Base-by-base conservation (phyloP, 1,140 invertebrate genomes). In the Oncopeltus fasciatus region DNA sequence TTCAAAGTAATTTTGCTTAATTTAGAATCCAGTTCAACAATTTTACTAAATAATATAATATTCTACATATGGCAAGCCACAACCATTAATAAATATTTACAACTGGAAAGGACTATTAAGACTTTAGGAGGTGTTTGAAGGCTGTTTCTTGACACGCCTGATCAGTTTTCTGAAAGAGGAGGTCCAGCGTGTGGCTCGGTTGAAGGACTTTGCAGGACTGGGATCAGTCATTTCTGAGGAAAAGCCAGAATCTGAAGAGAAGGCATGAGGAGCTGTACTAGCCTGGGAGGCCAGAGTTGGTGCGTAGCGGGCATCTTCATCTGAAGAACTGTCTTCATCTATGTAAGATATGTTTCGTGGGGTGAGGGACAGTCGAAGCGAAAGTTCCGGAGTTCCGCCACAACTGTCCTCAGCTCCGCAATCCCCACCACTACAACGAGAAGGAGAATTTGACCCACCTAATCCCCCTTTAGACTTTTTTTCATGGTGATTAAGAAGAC, bases 221-320 rank as follows among this genome's bases (percentile, higher is more conserved):
- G 67, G 67, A 53, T 70, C 70, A 56, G 66, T 71, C 33, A 70
- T 57, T 27, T 70, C 70, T 8, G 67, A 70, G 2, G 71, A 70
- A 66, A 75, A 79, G 69, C 78, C 78, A 60, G 77, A 78, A 67
- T 78, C 78, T 2, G 77, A 78, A 9, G 75, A 77, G 63, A 79
- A 78, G 2, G 76, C 57, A 33, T 70, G 67, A 2, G 70, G 65
- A 0, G 70, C 59, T 11, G 70, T 61, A 2, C 56, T 58, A 3
- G 56, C 28, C 2, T 57, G 20, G 2, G 61, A 63, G 20, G 29
- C 56, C 1, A 58, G 66, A 18, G 65, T 67, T 18, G 61, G 64
- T 9, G 66, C 49, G 24, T 67, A 65, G 14, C 60, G 58, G 2
- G 28, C 43, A 21, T 64, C 62, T 9, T 64, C 65, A 14, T 28